Evolutionary conservation across 2,113 vertebrate genomes (phyloP).

Genomic region (Odobenus rosmarus): DNA sequence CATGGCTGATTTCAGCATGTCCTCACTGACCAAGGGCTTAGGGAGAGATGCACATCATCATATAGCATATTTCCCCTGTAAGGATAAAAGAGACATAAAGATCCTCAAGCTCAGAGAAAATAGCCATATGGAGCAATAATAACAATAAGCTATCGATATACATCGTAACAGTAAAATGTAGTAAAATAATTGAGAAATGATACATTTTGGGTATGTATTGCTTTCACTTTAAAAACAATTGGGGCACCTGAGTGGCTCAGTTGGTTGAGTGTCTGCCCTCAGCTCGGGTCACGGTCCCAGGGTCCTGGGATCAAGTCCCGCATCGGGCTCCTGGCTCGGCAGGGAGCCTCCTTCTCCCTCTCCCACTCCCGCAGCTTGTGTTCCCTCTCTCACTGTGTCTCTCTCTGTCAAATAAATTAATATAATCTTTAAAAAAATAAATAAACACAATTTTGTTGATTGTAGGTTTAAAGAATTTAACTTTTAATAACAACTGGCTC

Average conservation of each 20-base stretch:
- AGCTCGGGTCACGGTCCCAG: too few relatives aligned
- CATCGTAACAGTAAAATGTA: background rate
- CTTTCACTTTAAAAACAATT: background rate
- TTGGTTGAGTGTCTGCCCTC: too few relatives aligned
- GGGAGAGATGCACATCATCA: background rate
- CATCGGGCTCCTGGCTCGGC: too few relatives aligned
- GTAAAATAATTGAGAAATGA: background rate
- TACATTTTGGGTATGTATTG: background rate
- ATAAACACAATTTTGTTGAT: background rate
- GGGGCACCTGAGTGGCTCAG: too few relatives aligned
- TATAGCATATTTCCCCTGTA: background rate
- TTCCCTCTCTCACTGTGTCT: too few relatives aligned
- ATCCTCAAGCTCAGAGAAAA: background rate
- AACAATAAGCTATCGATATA: background rate
- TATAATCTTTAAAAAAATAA: too few relatives aligned
- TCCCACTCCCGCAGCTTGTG: too few relatives aligned
- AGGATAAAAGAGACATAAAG: background rate
- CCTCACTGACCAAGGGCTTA: background rate
- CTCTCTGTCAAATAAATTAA: too few relatives aligned
- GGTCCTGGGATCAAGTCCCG: too few relatives aligned
- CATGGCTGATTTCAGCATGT: background rate
- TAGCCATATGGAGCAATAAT: background rate
- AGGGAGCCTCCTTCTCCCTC: too few relatives aligned
- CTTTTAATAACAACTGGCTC: constrained; percentile 11
- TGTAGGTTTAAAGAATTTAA: background rate